These are phyloP conservation scores for Amphiduros pacificus DNA, from an alignment of 2,888 invertebrate species.

Conservation along the genomic window DNA sequence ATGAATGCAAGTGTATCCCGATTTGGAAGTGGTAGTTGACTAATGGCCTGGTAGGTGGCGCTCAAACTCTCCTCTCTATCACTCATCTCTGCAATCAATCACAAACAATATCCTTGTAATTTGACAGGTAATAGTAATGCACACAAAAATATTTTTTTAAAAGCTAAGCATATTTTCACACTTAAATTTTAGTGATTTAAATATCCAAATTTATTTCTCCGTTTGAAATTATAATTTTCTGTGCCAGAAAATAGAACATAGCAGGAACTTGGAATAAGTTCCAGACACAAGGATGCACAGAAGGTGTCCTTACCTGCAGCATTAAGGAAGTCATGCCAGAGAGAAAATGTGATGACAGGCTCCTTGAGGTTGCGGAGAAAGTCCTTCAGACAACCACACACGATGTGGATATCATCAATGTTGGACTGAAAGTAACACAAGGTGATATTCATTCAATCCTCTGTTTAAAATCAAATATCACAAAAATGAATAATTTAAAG, in stretches of 20 bases:
- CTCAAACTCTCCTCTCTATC: slow-evolving; percentile 24
- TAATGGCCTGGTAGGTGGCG: slow-evolving; percentile 69
- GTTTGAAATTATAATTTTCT: no score
- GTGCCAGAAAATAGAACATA: no score
- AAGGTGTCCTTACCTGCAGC: slow-evolving; percentile 65
- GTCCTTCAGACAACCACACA: slow-evolving; percentile 93
- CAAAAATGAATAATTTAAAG: no score
- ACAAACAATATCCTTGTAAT: no score
- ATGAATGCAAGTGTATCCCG: slow-evolving; percentile 92
- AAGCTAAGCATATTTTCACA: no score
- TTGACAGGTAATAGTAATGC: no score
- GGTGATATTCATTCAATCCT: not conserved
- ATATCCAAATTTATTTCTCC: no score
- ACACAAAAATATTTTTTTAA: no score
- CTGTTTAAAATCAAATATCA: no score
- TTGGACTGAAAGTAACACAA: slow-evolving; percentile 38
- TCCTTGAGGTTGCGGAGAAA: slow-evolving; percentile 88
- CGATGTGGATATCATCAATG: slow-evolving; percentile 73
- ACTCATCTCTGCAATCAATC: slow-evolving; percentile 64
- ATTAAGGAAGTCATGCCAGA: slow-evolving; percentile 80
- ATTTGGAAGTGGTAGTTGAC: slow-evolving; percentile 87
- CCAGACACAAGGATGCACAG: no score
- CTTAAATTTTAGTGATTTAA: not conserved
- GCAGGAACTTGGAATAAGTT: not conserved
- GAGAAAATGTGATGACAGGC: slow-evolving; percentile 79